Evolutionary conservation across 2,797 vertebrate species (phyloP).

Genomic region (Sebastes vulpes): DNA sequence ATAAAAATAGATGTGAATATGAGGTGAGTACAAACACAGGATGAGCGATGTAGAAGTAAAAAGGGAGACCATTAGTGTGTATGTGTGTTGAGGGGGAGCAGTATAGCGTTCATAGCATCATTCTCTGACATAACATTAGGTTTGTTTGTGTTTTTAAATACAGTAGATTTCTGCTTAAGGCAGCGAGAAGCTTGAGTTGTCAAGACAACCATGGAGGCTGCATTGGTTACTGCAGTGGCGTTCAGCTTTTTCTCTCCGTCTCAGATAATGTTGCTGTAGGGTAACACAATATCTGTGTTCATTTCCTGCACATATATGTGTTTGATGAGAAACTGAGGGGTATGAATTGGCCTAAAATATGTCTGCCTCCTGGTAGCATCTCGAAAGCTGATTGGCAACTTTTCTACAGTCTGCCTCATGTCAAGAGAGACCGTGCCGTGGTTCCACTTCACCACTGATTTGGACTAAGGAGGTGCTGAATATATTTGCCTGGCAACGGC

Average conservation of each 20-base stretch:
- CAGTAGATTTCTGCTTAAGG: constrained; percentile 40
- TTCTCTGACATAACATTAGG: constrained; percentile 31
- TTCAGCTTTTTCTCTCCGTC: constrained; percentile 16
- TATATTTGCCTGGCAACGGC: constrained; percentile 48
- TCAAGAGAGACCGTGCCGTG: background rate
- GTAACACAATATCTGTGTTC: background rate
- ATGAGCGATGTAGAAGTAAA: constrained; percentile 27
- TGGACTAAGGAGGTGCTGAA: constrained; percentile 8
- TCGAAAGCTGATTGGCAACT: background rate
- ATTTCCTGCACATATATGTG: background rate
- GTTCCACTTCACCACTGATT: constrained; percentile 31
- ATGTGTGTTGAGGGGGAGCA: constrained; percentile 8
- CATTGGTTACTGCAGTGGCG: constrained; percentile 22
- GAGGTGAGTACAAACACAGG: constrained; percentile 37
- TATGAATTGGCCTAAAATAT: background rate
- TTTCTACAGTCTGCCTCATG: background rate
- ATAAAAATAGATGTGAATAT: constrained; percentile 59
- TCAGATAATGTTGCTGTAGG: constrained; percentile 4
- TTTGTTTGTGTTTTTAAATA: constrained; percentile 51
- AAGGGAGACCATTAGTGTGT: constrained; percentile 3
- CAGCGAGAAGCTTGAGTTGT: constrained; percentile 55
- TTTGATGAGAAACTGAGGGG: constrained; percentile 2
- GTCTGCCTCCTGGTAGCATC: background rate
- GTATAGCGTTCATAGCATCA: constrained; percentile 15
- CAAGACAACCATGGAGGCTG: constrained; percentile 65